phyloP scores from a whole-genome alignment of 2,797 vertebrate species.

The Halcyon leucocephala region DNA sequence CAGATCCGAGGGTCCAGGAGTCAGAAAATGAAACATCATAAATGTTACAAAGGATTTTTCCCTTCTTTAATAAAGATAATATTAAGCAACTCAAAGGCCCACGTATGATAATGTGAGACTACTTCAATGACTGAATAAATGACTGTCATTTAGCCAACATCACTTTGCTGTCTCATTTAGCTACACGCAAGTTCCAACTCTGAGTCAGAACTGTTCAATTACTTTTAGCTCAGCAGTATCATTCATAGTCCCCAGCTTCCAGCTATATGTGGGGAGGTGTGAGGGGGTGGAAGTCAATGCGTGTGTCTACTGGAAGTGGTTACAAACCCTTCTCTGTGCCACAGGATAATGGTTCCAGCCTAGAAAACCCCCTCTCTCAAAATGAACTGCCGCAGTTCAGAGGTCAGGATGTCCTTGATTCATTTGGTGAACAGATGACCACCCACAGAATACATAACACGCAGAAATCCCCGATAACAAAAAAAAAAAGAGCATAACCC shows the following conservation, averaged over 20 bases:
- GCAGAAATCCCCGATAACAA: neutral
- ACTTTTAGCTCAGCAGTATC: neutral
- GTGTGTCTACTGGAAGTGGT: neutral
- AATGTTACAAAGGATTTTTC: neutral
- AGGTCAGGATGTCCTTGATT: neutral
- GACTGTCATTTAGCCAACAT: neutral
- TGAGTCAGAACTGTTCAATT: slow-evolving; percentile 31
- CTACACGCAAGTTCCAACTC: neutral
- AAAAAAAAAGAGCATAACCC: neutral
- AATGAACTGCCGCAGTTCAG: neutral
- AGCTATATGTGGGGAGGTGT: neutral
- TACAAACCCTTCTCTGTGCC: neutral
- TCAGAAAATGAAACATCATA: neutral
- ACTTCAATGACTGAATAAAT: neutral
- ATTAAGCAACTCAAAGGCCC: neutral
- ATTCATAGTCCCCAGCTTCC: neutral
- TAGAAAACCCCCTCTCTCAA: neutral
- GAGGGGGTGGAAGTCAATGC: slow-evolving; percentile 11
- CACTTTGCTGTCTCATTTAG: slow-evolving; percentile 12
- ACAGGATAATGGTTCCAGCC: neutral
- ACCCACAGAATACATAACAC: neutral
- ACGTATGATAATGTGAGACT: neutral
- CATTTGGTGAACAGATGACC: neutral
- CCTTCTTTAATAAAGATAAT: neutral
- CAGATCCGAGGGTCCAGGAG: neutral